Evolutionary conservation across 2,797 vertebrate genomes (phyloP).

Genomic region (Silurus lanzhouensis): DNA sequence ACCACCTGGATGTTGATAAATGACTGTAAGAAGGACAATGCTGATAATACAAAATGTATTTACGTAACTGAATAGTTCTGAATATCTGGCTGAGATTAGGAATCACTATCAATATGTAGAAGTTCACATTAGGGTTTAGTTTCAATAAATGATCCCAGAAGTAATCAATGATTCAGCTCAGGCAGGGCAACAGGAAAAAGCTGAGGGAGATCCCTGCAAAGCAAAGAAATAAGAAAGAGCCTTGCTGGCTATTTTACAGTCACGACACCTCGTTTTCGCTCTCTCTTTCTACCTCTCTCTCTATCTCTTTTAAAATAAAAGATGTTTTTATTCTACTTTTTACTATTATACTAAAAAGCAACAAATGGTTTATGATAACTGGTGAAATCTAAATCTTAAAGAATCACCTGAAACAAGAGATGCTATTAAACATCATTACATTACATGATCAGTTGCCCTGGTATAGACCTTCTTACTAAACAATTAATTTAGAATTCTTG

Average conservation of each 20-base stretch:
- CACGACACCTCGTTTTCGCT: background rate
- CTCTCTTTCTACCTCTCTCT: background rate
- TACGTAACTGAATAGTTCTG: background rate
- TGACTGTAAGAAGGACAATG: background rate
- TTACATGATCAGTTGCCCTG: background rate
- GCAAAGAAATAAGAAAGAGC: background rate
- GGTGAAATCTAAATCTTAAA: background rate
- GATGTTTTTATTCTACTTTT: background rate
- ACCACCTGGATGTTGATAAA: background rate
- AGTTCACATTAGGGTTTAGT: background rate
- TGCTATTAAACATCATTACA: no score
- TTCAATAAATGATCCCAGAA: background rate
- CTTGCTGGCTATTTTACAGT: slow-evolving; percentile 29
- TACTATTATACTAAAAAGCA: background rate
- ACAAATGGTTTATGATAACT: background rate
- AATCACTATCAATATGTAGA: background rate
- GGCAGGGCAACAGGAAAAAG: background rate
- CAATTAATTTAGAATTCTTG: background rate
- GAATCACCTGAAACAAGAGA: background rate
- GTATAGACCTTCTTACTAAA: background rate
- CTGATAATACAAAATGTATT: background rate
- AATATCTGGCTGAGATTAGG: background rate
- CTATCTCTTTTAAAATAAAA: background rate
- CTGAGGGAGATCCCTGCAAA: background rate
- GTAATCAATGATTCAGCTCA: background rate